Conservation (phyloP, 2,113 vertebrate genomes). For the Cynopterus brachyotis region DNA sequence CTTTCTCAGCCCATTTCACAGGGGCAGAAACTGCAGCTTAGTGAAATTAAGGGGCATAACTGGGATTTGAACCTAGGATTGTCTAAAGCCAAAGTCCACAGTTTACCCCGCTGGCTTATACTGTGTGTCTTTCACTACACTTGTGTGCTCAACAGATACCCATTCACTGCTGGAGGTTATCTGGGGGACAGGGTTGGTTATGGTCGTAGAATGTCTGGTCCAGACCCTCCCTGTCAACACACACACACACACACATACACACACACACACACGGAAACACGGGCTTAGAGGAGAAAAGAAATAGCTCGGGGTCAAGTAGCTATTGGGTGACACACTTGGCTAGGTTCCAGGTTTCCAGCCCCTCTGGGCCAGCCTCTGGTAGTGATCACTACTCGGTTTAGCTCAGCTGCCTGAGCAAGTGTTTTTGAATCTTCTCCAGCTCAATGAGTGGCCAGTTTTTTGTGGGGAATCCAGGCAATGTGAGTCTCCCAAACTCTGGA, state of each 20-base stretch:
- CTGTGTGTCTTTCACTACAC: not conserved
- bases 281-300: not conserved
- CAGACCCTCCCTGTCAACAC: not conserved
- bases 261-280: not conserved
- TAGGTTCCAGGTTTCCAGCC: not conserved
- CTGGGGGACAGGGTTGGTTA: not conserved
- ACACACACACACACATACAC: not conserved
- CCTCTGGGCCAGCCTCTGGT: fast-evolving
- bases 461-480: slow-evolving; percentile 44
- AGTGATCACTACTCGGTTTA: not conserved
- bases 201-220: not conserved
- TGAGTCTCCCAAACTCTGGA: slow-evolving; percentile 4
- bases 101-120: not conserved
- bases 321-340: not conserved
- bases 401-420: not conserved
- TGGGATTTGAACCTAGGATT: not conserved
- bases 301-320: not conserved
- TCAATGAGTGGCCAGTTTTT: slow-evolving; percentile 47
- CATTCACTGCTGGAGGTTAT: not conserved
- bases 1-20: not conserved
- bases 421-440: not conserved
- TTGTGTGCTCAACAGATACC: not conserved
- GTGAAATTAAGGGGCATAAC: not conserved
- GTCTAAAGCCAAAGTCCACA: not conserved
- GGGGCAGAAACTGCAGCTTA: not conserved